A percentile compares a stretch with the other conserved stretches of the same genome.
Conservation (phyloP, 1,140 invertebrate species). For the Drosophila pandora region DNA sequence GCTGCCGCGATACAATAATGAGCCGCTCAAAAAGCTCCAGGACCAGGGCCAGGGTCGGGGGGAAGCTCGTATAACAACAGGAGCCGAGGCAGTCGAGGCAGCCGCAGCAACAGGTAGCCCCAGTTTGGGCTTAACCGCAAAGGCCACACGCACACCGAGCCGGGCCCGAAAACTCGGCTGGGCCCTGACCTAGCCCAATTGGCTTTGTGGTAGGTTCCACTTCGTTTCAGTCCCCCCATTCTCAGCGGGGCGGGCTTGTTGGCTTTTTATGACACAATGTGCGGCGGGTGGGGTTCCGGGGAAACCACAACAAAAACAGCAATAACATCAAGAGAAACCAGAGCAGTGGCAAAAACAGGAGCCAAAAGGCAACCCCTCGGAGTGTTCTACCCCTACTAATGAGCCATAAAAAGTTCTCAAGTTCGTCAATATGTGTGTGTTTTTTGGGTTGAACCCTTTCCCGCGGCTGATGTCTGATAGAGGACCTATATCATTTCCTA, state of each 20-base stretch:
- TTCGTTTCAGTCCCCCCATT: slow-evolving; percentile 3
- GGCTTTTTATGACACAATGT: slow-evolving; percentile 50
- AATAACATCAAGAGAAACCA: neutral
- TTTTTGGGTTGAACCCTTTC: slow-evolving; percentile 70
- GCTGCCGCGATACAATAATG: slow-evolving; percentile 68
- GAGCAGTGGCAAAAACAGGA: slow-evolving; percentile 3
- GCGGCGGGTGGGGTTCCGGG: neutral
- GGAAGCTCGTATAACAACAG: slow-evolving; percentile 15
- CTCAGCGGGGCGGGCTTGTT: slow-evolving; percentile 36
- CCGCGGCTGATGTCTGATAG: slow-evolving; percentile 34
- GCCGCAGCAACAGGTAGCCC: slow-evolving; percentile 67
- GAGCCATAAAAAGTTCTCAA: slow-evolving; percentile 52
- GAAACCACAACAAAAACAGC: slow-evolving; percentile 32
- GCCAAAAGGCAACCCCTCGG: slow-evolving; percentile 14
- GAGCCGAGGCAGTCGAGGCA: slow-evolving; percentile 2
- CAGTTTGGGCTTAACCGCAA: slow-evolving; percentile 53
- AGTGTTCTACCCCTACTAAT: slow-evolving; percentile 43
- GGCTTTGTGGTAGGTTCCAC: slow-evolving; percentile 72
- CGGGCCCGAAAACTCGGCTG: slow-evolving; percentile 7
- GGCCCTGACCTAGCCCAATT: slow-evolving; percentile 75
- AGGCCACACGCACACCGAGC: slow-evolving; percentile 60
- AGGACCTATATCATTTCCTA: slow-evolving; percentile 8
- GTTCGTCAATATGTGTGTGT: slow-evolving; percentile 24
- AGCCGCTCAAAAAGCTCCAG: slow-evolving; percentile 42
- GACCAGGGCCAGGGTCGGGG: neutral